Conservation (phyloP, 2,888 invertebrate genomes). For the Mystacides longicornis region DNA sequence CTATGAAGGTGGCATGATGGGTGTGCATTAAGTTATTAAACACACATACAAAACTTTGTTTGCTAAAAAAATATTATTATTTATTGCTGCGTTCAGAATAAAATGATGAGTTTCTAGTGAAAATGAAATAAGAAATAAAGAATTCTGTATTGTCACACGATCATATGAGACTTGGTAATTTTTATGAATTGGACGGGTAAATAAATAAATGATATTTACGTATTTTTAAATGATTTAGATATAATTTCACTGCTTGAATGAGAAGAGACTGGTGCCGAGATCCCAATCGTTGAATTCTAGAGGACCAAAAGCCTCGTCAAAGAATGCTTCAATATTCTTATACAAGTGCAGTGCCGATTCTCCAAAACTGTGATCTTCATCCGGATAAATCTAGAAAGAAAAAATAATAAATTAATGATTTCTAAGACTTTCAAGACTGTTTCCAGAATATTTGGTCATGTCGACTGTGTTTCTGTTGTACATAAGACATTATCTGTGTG, state of each 20-base stretch:
- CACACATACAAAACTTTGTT: too few species aligned
- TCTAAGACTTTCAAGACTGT: too few species aligned
- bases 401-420: too few species aligned
- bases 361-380: conserved; percentile 71
- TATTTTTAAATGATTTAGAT: background rate
- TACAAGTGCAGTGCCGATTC: conserved; percentile 72
- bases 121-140: too few species aligned
- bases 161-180: background rate
- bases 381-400: conserved; percentile 79
- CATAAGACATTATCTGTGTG: too few species aligned
- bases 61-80: too few species aligned
- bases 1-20: too few species aligned
- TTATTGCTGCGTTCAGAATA: too few species aligned
- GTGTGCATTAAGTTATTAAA: too few species aligned
- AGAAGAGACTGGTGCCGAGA: conserved; percentile 48
- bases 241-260: conserved; percentile 33
- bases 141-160: background rate
- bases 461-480: too few species aligned
- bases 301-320: conserved; percentile 75
- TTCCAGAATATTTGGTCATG: too few species aligned
- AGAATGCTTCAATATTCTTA: conserved; percentile 78
- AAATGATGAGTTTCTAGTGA: too few species aligned
- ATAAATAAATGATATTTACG: background rate
- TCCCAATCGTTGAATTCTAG: conserved; percentile 66
- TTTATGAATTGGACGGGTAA: conserved; percentile 7